phyloP scores from a whole-genome alignment of 1,140 invertebrate species.

The Nebria ingens region DNA sequence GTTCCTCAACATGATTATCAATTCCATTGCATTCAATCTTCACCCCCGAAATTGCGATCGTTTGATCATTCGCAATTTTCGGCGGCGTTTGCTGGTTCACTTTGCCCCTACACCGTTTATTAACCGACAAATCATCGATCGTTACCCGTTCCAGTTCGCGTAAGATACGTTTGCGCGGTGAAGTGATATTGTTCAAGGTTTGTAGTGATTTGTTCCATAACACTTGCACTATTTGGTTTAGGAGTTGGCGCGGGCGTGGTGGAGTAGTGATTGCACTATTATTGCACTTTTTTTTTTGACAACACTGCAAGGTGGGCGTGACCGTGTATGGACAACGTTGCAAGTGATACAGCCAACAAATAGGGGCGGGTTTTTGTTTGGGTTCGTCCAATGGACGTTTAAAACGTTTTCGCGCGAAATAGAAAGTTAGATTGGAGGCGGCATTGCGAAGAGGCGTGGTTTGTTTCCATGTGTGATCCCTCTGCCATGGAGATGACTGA shows the following conservation, averaged over 20 bases:
- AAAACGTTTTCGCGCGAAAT: slow-evolving; percentile 47
- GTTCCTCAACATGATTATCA: slow-evolving; percentile 21
- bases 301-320: slow-evolving; percentile 46
- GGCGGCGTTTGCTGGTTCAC: slow-evolving; percentile 20
- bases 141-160: slow-evolving; percentile 61
- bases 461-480: slow-evolving; percentile 81
- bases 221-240: background rate
- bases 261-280: slow-evolving; percentile 24
- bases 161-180: slow-evolving; percentile 61
- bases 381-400: slow-evolving; percentile 31
- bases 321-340: slow-evolving; percentile 40
- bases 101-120: slow-evolving; percentile 24
- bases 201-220: slow-evolving; percentile 13
- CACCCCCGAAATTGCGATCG: background rate
- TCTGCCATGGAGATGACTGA: slow-evolving; percentile 77
- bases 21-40: slow-evolving; percentile 15
- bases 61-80: slow-evolving; percentile 21
- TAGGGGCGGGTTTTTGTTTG: slow-evolving; percentile 36
- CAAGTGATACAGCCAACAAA: slow-evolving; percentile 7
- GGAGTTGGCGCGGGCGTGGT: slow-evolving; percentile 17
- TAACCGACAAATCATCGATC: slow-evolving; percentile 43
- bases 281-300: slow-evolving; percentile 27
- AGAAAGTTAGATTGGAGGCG: slow-evolving; percentile 61
- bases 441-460: slow-evolving; percentile 56
- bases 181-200: slow-evolving; percentile 45